phyloP scores from a whole-genome alignment of 1,140 invertebrate species.

The Drosophila ananassae region DNA sequence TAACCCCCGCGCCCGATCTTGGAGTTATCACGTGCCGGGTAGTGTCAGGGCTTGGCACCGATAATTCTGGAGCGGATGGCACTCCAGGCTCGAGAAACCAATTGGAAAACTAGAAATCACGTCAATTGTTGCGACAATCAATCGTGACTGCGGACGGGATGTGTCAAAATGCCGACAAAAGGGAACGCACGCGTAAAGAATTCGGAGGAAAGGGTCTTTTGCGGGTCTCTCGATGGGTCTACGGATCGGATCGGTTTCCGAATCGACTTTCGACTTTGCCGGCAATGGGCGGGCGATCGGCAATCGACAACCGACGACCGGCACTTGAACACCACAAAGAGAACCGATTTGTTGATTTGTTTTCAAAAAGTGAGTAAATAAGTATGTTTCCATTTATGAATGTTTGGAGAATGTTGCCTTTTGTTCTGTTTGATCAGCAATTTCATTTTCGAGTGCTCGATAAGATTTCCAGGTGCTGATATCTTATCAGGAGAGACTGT shows the following conservation, averaged over 20 bases:
- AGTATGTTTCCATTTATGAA: slow-evolving; percentile 83
- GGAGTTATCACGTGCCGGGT: slow-evolving; percentile 63
- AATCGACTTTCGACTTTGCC: slow-evolving; percentile 29
- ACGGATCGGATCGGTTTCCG: background rate
- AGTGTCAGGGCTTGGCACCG: slow-evolving; percentile 37
- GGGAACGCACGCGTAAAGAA: slow-evolving; percentile 66
- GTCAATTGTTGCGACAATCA: slow-evolving; percentile 78
- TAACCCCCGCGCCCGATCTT: background rate
- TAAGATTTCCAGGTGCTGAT: slow-evolving; percentile 78
- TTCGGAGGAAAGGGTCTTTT: slow-evolving; percentile 48
- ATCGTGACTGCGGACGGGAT: slow-evolving; percentile 71
- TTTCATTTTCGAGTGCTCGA: slow-evolving; percentile 79
- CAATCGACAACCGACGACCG: slow-evolving; percentile 51
- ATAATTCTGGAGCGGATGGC: slow-evolving; percentile 48
- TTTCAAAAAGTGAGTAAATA: slow-evolving; percentile 83
- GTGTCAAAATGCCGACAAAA: slow-evolving; percentile 76
- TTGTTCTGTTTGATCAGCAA: slow-evolving; percentile 80
- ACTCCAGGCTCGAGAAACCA: slow-evolving; percentile 48
- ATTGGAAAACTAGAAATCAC: slow-evolving; percentile 79
- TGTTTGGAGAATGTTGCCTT: slow-evolving; percentile 72
- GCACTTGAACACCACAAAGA: slow-evolving; percentile 77
- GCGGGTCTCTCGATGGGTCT: background rate
- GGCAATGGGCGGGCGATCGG: slow-evolving; percentile 5
- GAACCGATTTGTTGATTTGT: slow-evolving; percentile 83
- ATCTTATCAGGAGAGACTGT: slow-evolving; percentile 42